A percentile compares a stretch with the other conserved stretches of the same genome.
Evolutionary conservation across 2,888 invertebrate species (phyloP).

Genomic region (Caenorhabditis sulstoni): DNA sequence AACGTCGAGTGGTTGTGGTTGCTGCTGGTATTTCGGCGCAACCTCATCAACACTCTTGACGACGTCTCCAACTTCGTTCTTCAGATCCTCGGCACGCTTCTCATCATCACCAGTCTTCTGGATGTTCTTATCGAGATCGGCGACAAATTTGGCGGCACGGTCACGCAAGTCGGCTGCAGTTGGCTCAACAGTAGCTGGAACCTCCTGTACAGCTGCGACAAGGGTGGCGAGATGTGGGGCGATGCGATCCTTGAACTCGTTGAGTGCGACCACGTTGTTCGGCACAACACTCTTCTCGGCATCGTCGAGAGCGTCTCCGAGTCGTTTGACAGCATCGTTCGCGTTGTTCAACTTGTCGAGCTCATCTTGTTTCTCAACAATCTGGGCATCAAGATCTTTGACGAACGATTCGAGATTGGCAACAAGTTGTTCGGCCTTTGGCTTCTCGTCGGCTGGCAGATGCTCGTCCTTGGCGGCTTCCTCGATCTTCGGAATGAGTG

Average conservation of each 20-base stretch:
- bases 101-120: conserved; percentile 26
- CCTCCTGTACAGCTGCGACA: conserved; percentile 34
- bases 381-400: conserved; percentile 49
- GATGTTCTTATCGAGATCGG: conserved; percentile 49
- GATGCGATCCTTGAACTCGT: conserved; percentile 48
- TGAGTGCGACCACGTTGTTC: conserved; percentile 40
- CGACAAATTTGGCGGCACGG: conserved; percentile 44
- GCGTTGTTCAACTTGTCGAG: conserved; percentile 54
- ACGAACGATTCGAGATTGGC: conserved; percentile 39
- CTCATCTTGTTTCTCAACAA: conserved; percentile 50
- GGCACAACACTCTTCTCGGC: conserved; percentile 50
- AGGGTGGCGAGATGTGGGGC: conserved; percentile 45
- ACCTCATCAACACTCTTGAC: conserved; percentile 25
- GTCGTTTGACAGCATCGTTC: conserved; percentile 55
- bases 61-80: conserved; percentile 37
- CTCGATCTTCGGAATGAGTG: conserved; percentile 61
- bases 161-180: conserved; percentile 29
- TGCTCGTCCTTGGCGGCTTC: conserved; percentile 56
- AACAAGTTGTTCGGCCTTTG: conserved; percentile 53
- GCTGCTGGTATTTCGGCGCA: conserved; percentile 29
- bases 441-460: conserved; percentile 54
- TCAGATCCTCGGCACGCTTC: conserved; percentile 48
- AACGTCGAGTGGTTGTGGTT: conserved; percentile 45
- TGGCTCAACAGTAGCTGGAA: conserved; percentile 39
- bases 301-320: conserved; percentile 56